Evolutionary conservation across 1,140 invertebrate species (phyloP).

Genomic region (Drosophila punjabiensis): DNA sequence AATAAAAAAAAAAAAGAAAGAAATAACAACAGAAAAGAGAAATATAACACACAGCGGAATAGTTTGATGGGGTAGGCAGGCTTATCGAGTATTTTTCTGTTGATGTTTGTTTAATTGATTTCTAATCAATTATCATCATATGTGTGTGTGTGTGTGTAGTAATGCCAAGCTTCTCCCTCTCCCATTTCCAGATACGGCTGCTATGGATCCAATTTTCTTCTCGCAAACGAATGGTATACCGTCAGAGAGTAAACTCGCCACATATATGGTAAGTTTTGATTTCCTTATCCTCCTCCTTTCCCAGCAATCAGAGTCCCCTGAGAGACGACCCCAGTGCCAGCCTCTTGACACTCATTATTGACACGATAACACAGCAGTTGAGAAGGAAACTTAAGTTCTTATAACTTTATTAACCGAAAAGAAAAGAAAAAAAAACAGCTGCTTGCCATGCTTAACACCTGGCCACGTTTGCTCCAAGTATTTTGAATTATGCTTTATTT

Average conservation of each 20-base stretch:
- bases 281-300: not conserved
- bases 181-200: conserved; percentile 81
- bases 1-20: too few species aligned
- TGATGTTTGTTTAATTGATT: conserved; percentile 80
- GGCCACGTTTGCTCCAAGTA: conserved; percentile 25
- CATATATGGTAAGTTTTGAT: conserved; percentile 90
- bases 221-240: conserved; percentile 91
- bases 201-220: conserved; percentile 87
- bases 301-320: conserved; percentile 1
- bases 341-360: not conserved
- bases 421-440: conserved; percentile 23
- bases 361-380: conserved; percentile 15
- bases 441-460: conserved; percentile 48
- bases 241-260: conserved; percentile 93
- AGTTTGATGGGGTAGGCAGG: conserved; percentile 10
- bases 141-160: conserved; percentile 6
- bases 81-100: conserved; percentile 47
- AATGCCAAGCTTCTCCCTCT: conserved; percentile 12
- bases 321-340: not conserved
- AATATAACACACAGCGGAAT: conserved; percentile 4
- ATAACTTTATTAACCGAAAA: not conserved
- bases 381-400: not conserved
- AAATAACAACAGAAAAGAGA: conserved; percentile 49
- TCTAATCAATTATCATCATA: conserved; percentile 65
- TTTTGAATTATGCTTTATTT: conserved; percentile 76